Conservation (phyloP, 2,797 vertebrate genomes). For the Malurus leucopterus region DNA sequence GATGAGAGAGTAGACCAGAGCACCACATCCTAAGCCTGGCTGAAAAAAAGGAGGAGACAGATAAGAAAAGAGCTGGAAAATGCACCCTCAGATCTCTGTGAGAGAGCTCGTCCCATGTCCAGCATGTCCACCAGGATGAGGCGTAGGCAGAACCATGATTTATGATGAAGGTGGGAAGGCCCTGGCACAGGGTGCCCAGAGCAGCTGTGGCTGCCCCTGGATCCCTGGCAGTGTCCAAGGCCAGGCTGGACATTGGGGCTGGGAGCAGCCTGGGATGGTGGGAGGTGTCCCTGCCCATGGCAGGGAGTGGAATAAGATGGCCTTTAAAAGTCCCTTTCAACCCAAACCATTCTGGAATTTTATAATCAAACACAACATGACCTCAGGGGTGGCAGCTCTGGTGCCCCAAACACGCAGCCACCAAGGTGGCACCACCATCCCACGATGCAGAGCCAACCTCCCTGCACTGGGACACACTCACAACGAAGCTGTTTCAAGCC, state of each 20-base stretch:
- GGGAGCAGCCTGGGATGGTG: fast-evolving
- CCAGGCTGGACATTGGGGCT: fast-evolving
- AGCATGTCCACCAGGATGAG: background rate
- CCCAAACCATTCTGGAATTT: background rate
- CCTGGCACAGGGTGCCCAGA: background rate
- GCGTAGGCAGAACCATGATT: background rate
- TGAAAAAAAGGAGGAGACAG: background rate
- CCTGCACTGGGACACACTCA: background rate
- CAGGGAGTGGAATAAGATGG: fast-evolving
- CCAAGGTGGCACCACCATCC: fast-evolving
- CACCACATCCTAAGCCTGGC: background rate
- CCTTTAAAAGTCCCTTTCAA: background rate
- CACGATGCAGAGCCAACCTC: background rate
- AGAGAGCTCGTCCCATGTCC: background rate
- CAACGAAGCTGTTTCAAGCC: background rate
- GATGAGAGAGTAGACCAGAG: background rate
- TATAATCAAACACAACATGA: fast-evolving
- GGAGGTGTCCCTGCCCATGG: fast-evolving
- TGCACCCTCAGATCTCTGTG: background rate
- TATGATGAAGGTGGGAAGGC: background rate
- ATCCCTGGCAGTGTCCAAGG: background rate
- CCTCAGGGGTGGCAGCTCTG: background rate
- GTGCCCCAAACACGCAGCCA: fast-evolving
- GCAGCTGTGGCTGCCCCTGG: background rate
- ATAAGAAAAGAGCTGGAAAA: background rate